Evolutionary conservation across 2,797 vertebrate genomes (phyloP).

Genomic region (Pachyuromys duprasi): DNA sequence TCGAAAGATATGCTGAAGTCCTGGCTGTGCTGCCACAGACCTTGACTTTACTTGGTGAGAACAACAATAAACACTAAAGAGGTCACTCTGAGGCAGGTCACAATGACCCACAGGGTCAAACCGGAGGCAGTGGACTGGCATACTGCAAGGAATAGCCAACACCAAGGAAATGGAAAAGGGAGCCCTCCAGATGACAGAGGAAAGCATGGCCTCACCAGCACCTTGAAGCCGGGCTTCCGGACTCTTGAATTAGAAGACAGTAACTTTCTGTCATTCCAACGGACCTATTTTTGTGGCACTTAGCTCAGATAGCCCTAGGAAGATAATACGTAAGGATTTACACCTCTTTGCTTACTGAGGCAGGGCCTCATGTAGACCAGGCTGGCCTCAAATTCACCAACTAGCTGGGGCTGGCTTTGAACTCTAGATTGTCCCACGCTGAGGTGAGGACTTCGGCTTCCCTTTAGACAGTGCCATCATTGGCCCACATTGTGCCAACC

Average conservation of each 20-base stretch:
- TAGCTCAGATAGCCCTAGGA: neutral
- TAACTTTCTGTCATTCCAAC: neutral
- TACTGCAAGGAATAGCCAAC: neutral
- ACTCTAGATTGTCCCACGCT: neutral
- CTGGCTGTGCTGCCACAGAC: neutral
- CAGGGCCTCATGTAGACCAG: neutral
- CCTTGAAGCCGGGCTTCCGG: neutral
- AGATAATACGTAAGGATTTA: neutral
- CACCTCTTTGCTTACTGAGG: neutral
- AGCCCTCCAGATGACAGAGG: neutral
- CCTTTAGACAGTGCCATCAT: neutral
- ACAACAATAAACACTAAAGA: neutral
- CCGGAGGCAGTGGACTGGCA: accelerated
- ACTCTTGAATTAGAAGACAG: neutral
- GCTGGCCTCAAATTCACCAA: neutral
- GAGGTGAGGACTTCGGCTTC: no score
- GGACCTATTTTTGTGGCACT: neutral
- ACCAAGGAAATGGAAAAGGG: accelerated
- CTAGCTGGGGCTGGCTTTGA: neutral
- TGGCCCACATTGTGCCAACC: neutral
- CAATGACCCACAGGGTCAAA: neutral
- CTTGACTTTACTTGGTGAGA: neutral
- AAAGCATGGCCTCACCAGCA: accelerated
- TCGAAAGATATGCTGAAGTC: neutral
- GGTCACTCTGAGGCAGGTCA: neutral